A percentile compares a stretch with the other conserved stretches of the same genome.
phyloP scores from a whole-genome alignment of 1,140 invertebrate genomes.

The Meloidogyne hapla region DNA sequence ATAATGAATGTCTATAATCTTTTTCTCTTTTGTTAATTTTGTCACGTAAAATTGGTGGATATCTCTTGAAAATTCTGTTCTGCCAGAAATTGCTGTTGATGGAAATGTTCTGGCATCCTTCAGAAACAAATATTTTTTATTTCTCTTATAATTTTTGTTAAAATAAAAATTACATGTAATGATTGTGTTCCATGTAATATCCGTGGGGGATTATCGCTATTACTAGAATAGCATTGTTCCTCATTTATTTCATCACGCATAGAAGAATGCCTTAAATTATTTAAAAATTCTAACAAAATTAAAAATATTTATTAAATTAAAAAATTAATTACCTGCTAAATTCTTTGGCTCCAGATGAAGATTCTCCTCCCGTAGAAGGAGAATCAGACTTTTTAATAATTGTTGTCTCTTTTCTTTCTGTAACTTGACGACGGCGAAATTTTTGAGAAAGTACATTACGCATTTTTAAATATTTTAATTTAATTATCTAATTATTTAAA shows the following conservation, averaged over 20 bases:
- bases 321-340: neutral
- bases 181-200: neutral
- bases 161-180: neutral
- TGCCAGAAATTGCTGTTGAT: neutral
- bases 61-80: constrained; percentile 17
- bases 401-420: neutral
- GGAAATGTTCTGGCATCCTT: neutral
- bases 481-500: too few species aligned
- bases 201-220: neutral
- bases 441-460: neutral
- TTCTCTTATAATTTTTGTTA: neutral
- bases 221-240: neutral
- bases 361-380: neutral
- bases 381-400: neutral
- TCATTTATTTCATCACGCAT: neutral
- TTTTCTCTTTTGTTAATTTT: neutral
- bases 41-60: constrained; percentile 11
- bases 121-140: neutral
- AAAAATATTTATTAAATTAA: too few species aligned
- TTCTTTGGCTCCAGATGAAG: neutral
- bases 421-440: neutral
- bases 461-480: neutral
- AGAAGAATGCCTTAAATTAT: neutral
- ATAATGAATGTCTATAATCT: constrained; percentile 9
- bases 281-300: neutral